Conservation (phyloP, 1,140 invertebrate genomes). For the Mizuhopecten yessoensis region DNA sequence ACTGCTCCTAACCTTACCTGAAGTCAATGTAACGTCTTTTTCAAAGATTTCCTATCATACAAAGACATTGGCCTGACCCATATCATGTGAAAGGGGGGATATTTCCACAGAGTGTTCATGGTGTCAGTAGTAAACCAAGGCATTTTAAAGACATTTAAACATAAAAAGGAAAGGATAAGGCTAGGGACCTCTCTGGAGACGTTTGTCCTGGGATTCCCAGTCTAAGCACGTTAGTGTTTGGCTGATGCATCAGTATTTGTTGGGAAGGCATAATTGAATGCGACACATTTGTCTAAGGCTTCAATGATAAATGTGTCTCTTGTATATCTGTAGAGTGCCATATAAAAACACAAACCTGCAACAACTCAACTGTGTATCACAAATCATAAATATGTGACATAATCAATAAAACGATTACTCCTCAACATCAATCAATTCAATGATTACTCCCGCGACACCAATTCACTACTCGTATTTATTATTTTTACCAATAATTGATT, state of each 20-base stretch:
- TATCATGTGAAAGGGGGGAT: neutral
- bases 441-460: neutral
- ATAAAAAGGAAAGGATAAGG: neutral
- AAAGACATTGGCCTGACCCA: neutral
- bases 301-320: neutral
- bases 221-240: neutral
- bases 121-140: neutral
- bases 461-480: neutral
- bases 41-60: neutral
- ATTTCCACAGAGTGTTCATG: neutral
- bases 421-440: neutral
- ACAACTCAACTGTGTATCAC: neutral
- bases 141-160: constrained; percentile 20
- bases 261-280: neutral
- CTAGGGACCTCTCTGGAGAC: neutral
- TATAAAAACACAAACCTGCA: neutral
- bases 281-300: neutral
- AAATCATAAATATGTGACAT: neutral
- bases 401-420: neutral
- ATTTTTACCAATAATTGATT: neutral
- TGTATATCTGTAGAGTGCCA: neutral
- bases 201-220: neutral
- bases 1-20: neutral
- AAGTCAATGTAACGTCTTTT: neutral
- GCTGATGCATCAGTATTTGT: neutral